A percentile compares a stretch with the other conserved stretches of the same genome.
These are phyloP conservation scores for Perca schrenkii DNA, from an alignment of 2,113 vertebrate species.

Conservation along the genomic window DNA sequence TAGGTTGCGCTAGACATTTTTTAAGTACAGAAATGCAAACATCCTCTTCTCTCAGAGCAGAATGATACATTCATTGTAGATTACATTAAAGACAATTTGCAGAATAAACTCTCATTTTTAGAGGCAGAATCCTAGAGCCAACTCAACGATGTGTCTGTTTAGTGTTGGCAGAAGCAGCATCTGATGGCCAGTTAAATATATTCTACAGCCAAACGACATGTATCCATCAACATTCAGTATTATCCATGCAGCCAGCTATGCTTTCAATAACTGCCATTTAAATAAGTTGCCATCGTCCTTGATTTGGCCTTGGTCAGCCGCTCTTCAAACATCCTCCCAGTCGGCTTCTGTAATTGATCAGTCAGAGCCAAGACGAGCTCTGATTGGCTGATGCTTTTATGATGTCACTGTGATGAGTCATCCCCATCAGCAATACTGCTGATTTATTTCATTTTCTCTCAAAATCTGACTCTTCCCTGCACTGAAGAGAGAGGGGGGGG, in stretches of 20 bases:
- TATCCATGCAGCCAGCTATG: constrained; percentile 20
- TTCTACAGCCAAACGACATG: constrained; percentile 7
- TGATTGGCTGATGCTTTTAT: constrained; percentile 64
- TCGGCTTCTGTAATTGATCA: constrained; percentile 49
- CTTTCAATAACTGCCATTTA: constrained; percentile 39
- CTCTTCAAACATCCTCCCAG: constrained; percentile 7
- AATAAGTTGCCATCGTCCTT: constrained; percentile 54
- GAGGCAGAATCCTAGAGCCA: constrained; percentile 18
- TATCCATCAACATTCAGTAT: constrained; percentile 1
- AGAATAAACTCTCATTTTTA: constrained; percentile 25
- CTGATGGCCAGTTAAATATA: constrained; percentile 19
- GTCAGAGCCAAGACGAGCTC: constrained; percentile 48
- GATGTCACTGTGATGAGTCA: constrained; percentile 74
- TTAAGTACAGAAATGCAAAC: neutral
- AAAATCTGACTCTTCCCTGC: constrained; percentile 24
- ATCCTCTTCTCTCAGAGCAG: neutral
- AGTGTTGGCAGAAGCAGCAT: neutral
- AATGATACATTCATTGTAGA: constrained; percentile 17
- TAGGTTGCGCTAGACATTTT: neutral
- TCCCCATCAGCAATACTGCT: constrained; percentile 25
- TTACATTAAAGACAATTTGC: constrained; percentile 35
- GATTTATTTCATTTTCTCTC: constrained; percentile 55
- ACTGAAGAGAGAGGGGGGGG: neutral
- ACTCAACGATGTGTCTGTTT: neutral
- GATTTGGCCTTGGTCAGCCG: constrained; percentile 52